These are phyloP conservation scores for Peromyscus aztecus DNA, from an alignment of 2,797 vertebrate species.

Conservation along the genomic window DNA sequence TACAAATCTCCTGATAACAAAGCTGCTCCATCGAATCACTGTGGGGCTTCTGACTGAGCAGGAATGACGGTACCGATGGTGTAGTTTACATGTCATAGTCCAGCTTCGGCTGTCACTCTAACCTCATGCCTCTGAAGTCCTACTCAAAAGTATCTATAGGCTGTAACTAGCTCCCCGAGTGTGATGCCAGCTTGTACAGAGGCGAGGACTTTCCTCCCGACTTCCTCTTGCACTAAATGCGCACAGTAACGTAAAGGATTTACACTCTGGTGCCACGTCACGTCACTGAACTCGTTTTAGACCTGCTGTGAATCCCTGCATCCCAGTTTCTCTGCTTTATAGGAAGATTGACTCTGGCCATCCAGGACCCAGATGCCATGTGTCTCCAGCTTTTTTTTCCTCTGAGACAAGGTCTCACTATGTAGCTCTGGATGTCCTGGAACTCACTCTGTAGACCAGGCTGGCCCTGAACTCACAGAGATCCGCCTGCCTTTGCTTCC, in stretches of 20 bases:
- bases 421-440: not conserved
- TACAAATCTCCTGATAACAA: not conserved
- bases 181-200: not conserved
- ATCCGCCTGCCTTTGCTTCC: not conserved
- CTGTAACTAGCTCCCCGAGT: not conserved
- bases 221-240: not conserved
- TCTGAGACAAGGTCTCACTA: not conserved
- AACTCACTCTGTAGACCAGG: not conserved
- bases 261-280: not conserved
- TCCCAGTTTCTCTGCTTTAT: not conserved
- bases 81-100: not conserved
- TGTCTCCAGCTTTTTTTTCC: not conserved
- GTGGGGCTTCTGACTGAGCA: not conserved
- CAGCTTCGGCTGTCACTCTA: not conserved
- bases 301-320: not conserved
- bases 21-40: not conserved
- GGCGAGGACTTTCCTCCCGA: not conserved
- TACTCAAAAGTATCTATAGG: not conserved
- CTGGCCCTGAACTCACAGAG: not conserved
- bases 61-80: not conserved
- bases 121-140: not conserved
- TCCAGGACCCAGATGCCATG: not conserved
- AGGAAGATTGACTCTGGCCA: not conserved
- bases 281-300: not conserved
- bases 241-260: not conserved